Percentiles rank a stretch among this genome's conserved stretches.
Conservation (phyloP, 30 jellyfish, hydroid and myxozoan genomes). For the Pelagia noctiluca region DNA sequence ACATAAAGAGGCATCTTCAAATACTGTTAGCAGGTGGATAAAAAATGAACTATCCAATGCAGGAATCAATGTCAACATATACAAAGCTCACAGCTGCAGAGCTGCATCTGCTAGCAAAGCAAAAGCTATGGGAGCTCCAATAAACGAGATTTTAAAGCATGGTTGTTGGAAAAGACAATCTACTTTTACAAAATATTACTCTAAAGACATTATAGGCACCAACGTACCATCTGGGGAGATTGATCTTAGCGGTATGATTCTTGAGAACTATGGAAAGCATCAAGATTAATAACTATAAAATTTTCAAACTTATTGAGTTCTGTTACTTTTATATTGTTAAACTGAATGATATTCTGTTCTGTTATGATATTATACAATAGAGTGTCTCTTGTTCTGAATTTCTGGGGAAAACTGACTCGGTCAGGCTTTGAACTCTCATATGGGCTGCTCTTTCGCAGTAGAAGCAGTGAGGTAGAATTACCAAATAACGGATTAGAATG, state of each 20-base stretch:
- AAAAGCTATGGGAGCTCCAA: conserved; percentile 18
- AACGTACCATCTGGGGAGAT: conserved; percentile 4
- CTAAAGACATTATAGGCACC: conserved; percentile 19
- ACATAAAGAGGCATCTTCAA: conserved; percentile 38
- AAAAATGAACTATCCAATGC: conserved; percentile 22
- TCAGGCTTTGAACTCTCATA: conserved; percentile 55
- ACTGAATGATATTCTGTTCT: conserved; percentile 15
- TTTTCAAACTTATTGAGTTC: conserved; percentile 1
- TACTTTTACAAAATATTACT: conserved; percentile 18
- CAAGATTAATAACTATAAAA: not conserved
- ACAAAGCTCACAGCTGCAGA: conserved; percentile 52
- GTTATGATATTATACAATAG: conserved; percentile 6
- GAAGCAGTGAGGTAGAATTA: conserved; percentile 40
- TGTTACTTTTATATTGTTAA: conserved; percentile 22
- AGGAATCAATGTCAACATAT: conserved; percentile 29
- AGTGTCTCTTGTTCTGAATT: conserved; percentile 7
- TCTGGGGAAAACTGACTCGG: conserved; percentile 31
- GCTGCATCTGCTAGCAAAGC: conserved; percentile 59
- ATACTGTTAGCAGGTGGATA: conserved; percentile 53
- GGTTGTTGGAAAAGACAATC: conserved; percentile 27
- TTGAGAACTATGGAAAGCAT: not conserved
- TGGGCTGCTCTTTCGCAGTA: conserved; percentile 46
- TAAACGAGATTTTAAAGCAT: conserved; percentile 15
- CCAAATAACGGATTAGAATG: too few relatives aligned
- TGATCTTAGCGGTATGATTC: not conserved